These are phyloP conservation scores for Clostera curtula DNA, from an alignment of 2,888 invertebrate genomes.

Conservation along the genomic window DNA sequence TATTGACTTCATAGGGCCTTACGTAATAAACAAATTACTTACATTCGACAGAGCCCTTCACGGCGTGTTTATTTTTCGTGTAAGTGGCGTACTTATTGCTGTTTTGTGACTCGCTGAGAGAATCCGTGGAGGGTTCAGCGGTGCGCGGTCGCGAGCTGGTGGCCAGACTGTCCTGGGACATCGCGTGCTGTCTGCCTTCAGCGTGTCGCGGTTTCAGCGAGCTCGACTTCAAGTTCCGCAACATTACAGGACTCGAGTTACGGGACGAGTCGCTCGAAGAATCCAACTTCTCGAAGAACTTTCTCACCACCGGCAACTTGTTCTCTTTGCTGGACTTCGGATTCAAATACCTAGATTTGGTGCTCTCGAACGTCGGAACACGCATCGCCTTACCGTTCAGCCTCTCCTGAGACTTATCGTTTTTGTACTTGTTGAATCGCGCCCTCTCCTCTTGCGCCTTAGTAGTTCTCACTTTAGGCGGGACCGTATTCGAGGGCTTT, in stretches of 20 bases:
- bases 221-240: conserved; percentile 41
- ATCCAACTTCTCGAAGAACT: conserved; percentile 59
- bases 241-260: conserved; percentile 79
- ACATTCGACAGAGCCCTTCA: conserved; percentile 43
- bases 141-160: conserved; percentile 58
- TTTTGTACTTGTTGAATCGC: conserved; percentile 49
- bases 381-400: conserved; percentile 16
- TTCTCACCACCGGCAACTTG: conserved; percentile 38
- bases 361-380: conserved; percentile 30
- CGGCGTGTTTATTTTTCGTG: conserved; percentile 43
- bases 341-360: conserved; percentile 78
- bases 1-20: background rate
- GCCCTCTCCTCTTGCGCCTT: conserved; percentile 62
- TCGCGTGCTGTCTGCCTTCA: conserved; percentile 43
- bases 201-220: conserved; percentile 39
- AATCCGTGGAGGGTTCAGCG: conserved; percentile 64
- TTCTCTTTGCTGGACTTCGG: conserved; percentile 48
- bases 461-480: conserved; percentile 51
- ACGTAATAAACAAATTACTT: conserved; percentile 21
- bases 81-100: conserved; percentile 58
- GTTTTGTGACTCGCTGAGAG: conserved; percentile 53
- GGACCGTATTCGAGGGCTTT: conserved; percentile 17
- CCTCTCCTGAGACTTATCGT: conserved; percentile 33
- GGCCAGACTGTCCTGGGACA: conserved; percentile 69
- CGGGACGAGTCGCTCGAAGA: conserved; percentile 81